These are phyloP conservation scores for Hypanus sabinus DNA, from an alignment of 2,113 vertebrate genomes.

Conservation along the genomic window DNA sequence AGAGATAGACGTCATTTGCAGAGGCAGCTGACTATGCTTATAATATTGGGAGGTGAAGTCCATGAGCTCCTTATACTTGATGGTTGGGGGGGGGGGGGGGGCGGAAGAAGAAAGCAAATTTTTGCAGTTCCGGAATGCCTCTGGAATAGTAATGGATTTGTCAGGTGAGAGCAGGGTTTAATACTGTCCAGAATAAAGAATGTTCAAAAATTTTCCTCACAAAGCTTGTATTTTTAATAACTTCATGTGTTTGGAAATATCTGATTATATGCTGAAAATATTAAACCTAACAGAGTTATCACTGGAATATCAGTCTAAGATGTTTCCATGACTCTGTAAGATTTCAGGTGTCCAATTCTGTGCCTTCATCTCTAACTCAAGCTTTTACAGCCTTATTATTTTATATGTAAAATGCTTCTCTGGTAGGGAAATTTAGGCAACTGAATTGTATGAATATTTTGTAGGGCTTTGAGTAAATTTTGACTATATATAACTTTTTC, in stretches of 20 bases:
- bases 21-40: too few species aligned
- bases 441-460: not conserved
- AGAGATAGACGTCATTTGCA: too few species aligned
- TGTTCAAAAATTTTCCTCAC: not conserved
- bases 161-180: too few species aligned
- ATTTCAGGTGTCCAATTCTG: not conserved
- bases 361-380: not conserved
- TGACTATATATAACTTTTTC: constrained; percentile 31
- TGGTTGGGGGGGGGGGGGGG: too few species aligned
- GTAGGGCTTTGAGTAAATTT: not conserved
- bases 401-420: too few species aligned
- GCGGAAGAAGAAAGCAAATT: too few species aligned
- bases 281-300: not conserved
- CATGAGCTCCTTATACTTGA: too few species aligned
- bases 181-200: not conserved
- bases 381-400: not conserved
- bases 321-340: not conserved
- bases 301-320: not conserved
- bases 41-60: too few species aligned
- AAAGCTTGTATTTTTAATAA: not conserved
- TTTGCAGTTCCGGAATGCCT: too few species aligned
- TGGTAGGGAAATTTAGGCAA: not conserved
- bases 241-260: not conserved
- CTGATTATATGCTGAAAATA: not conserved
- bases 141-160: too few species aligned